Conservation (phyloP, 1,140 invertebrate genomes). For the Paramacrobiotus metropolitanus region DNA sequence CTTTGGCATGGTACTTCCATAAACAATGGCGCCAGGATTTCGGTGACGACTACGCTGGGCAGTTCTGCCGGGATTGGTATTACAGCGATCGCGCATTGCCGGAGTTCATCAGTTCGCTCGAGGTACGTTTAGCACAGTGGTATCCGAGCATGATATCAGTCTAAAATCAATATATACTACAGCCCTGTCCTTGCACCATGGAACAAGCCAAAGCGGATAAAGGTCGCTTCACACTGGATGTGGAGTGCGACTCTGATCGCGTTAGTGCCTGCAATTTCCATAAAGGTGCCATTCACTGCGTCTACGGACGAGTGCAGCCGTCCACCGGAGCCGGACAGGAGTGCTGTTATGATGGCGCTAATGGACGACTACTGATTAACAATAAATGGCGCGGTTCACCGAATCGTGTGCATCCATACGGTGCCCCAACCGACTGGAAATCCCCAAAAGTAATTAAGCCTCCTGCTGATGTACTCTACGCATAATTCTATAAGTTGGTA, state of each 20-base stretch:
- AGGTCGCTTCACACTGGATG: conserved; percentile 70
- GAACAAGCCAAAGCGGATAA: conserved; percentile 70
- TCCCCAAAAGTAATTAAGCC: conserved; percentile 53
- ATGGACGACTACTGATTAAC: conserved; percentile 74
- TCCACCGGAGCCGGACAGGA: conserved; percentile 64
- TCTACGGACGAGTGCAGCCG: conserved; percentile 20
- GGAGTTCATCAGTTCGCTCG: conserved; percentile 13
- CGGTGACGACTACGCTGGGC: conserved; percentile 41
- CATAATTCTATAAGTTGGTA: too few species aligned
- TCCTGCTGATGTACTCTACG: too few species aligned
- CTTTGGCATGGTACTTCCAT: conserved; percentile 69
- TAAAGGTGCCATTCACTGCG: conserved; percentile 64
- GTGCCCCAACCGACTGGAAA: conserved; percentile 66
- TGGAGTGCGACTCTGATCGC: conserved; percentile 66
- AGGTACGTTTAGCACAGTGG: not conserved
- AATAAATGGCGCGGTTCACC: conserved; percentile 80
- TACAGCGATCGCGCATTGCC: conserved; percentile 39
- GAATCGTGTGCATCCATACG: conserved; percentile 59
- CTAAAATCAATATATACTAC: conserved; percentile 15
- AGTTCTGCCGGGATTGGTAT: conserved; percentile 64
- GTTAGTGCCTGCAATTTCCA: conserved; percentile 72
- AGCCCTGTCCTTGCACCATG: conserved; percentile 69
- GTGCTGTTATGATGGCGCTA: conserved; percentile 80
- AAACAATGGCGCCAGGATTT: conserved; percentile 58
- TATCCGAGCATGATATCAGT: not conserved